A percentile compares a stretch with the other conserved stretches of the same genome.
Conservation (phyloP, 1,140 invertebrate genomes). For the Drosophila trapezifrons region DNA sequence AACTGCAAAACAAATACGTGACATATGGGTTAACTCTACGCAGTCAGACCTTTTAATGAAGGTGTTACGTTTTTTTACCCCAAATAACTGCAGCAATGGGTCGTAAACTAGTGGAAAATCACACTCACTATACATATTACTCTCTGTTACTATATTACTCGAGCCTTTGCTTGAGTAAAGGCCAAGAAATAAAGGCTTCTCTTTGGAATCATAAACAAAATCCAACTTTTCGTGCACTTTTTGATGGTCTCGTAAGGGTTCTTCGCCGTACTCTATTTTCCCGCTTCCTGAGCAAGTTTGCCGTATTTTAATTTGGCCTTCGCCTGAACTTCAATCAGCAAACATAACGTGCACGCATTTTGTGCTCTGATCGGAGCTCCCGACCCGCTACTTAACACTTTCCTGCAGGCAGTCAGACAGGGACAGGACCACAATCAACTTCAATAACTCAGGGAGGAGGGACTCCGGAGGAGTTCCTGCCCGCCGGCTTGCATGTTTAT, state of each 20-base stretch:
- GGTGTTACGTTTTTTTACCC: constrained; percentile 40
- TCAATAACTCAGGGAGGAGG: constrained; percentile 53
- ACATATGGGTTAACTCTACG: constrained; percentile 35
- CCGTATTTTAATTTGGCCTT: constrained; percentile 69
- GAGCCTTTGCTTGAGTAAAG: too few species aligned
- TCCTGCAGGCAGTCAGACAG: constrained; percentile 49
- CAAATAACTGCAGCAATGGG: constrained; percentile 10
- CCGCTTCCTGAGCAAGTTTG: constrained; percentile 19
- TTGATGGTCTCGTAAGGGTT: too few species aligned
- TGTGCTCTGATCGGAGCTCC: constrained; percentile 35
- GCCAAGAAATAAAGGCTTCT: too few species aligned
- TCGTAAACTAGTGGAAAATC: too few species aligned
- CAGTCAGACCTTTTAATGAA: constrained; percentile 58
- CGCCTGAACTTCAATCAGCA: constrained; percentile 70
- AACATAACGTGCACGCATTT: constrained; percentile 64
- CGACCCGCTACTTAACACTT: constrained; percentile 1
- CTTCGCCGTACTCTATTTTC: not conserved
- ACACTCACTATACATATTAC: too few species aligned
- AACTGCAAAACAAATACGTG: constrained; percentile 54
- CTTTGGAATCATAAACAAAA: too few species aligned
- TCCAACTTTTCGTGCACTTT: too few species aligned
- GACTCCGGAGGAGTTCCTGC: constrained; percentile 23
- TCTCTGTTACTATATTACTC: too few species aligned
- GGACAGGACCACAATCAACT: constrained; percentile 63
- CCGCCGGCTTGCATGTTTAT: constrained; percentile 61